Evolutionary conservation across 2,797 vertebrate species (phyloP).

Genomic region (Clarias platycephalus): DNA sequence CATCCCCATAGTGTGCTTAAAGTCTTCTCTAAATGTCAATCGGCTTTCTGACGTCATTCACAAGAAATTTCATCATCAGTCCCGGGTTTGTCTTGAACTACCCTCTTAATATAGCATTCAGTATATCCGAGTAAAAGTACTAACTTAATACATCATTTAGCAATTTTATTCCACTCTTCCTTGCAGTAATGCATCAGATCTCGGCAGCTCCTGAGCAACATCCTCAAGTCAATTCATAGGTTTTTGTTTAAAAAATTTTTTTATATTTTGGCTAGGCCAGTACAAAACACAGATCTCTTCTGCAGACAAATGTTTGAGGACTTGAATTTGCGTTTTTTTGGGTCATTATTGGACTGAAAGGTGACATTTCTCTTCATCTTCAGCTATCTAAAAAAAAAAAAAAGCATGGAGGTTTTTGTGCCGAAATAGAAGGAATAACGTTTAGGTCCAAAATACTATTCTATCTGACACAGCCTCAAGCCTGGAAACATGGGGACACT

Average conservation of each 20-base stretch:
- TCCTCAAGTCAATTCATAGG: neutral
- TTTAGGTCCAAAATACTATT: too few relatives aligned
- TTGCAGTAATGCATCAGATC: neutral
- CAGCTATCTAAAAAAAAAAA: too few relatives aligned
- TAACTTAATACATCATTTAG: neutral
- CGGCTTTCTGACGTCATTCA: too few relatives aligned
- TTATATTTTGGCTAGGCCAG: neutral
- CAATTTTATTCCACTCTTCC: neutral
- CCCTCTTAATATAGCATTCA: neutral
- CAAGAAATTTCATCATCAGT: too few relatives aligned
- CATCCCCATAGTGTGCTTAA: too few relatives aligned
- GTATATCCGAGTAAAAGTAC: neutral
- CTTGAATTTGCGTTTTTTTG: neutral
- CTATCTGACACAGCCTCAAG: neutral
- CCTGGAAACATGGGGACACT: too few relatives aligned
- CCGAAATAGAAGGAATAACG: neutral
- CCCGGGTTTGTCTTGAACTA: too few relatives aligned
- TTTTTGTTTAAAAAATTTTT: neutral
- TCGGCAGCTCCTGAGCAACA: neutral
- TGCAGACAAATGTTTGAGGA: neutral
- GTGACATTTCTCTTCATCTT: neutral
- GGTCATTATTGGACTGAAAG: neutral
- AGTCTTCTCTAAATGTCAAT: too few relatives aligned
- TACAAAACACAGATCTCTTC: neutral
- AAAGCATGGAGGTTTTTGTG: neutral